A percentile compares a stretch with the other conserved stretches of the same genome.
Evolutionary conservation across 2,797 vertebrate genomes (phyloP).

Genomic region (Bovichtus diacanthus): DNA sequence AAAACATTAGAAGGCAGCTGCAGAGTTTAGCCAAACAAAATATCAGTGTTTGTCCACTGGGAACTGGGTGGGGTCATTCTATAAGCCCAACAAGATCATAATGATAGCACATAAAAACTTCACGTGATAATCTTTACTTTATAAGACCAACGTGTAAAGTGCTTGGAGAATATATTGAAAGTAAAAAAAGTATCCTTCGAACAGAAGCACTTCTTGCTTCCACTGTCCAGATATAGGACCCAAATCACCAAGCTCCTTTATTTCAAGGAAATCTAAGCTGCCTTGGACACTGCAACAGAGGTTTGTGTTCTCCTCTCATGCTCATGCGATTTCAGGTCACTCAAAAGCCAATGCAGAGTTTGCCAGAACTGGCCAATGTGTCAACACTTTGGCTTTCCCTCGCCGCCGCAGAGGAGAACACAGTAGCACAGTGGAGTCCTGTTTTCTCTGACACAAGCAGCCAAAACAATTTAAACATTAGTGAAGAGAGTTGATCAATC

Average conservation of each 20-base stretch:
- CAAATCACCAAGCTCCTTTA: slow-evolving; percentile 37
- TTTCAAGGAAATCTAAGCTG: slow-evolving; percentile 49
- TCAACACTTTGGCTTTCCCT: slow-evolving; percentile 64
- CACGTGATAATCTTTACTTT: background rate
- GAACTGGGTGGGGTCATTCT: background rate
- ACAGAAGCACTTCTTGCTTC: too few relatives aligned
- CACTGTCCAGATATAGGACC: slow-evolving; percentile 19
- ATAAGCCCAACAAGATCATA: background rate
- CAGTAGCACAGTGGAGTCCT: slow-evolving; percentile 40
- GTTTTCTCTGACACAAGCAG: slow-evolving; percentile 18
- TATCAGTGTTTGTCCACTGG: background rate
- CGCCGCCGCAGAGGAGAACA: slow-evolving; percentile 56
- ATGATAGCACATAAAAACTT: background rate
- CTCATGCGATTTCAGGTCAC: slow-evolving; percentile 65
- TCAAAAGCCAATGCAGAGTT: slow-evolving; percentile 54
- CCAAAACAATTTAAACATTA: slow-evolving; percentile 27
- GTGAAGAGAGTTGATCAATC: background rate
- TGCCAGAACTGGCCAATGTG: slow-evolving; percentile 46
- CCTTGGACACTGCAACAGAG: slow-evolving; percentile 38
- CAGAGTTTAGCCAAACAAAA: slow-evolving; percentile 9
- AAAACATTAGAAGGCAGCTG: background rate
- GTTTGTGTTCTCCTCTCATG: slow-evolving; percentile 52
- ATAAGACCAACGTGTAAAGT: background rate
- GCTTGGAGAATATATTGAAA: background rate
- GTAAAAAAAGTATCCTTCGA: background rate